Conservation (phyloP, 2,888 invertebrate genomes). For the Idaea dimidiata region DNA sequence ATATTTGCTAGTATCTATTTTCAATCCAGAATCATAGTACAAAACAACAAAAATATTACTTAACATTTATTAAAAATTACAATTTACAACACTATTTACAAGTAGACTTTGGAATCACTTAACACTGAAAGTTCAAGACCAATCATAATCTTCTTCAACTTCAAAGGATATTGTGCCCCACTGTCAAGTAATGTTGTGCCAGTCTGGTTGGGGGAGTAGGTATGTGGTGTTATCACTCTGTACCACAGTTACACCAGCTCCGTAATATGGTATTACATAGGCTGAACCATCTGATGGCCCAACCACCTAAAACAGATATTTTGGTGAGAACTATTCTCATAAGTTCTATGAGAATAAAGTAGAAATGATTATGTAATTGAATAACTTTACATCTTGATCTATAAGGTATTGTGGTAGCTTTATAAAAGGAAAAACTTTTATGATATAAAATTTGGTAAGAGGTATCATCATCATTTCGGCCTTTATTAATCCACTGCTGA, state of each 20-base stretch:
- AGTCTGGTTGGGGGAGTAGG: slow-evolving; percentile 89
- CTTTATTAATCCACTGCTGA: too few species aligned
- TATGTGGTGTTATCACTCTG: slow-evolving; percentile 92
- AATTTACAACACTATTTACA: slow-evolving; percentile 1
- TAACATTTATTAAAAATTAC: slow-evolving; percentile 4
- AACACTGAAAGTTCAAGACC: slow-evolving; percentile 53
- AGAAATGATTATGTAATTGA: not conserved
- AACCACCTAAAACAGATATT: slow-evolving; percentile 81
- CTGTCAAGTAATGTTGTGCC: slow-evolving; percentile 83
- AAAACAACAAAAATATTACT: not conserved
- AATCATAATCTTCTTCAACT: slow-evolving; percentile 73
- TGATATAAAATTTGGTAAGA: too few species aligned
- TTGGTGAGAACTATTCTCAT: not conserved
- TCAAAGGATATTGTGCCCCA: slow-evolving; percentile 75
- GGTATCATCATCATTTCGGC: too few species aligned
- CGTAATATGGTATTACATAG: slow-evolving; percentile 96
- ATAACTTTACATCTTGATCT: too few species aligned
- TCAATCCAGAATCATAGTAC: not conserved
- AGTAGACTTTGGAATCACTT: not conserved
- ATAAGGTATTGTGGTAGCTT: too few species aligned
- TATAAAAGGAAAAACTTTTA: too few species aligned
- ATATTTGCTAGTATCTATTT: not conserved
- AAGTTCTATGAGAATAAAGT: not conserved
- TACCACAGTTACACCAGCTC: slow-evolving; percentile 91
- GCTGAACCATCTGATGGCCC: slow-evolving; percentile 97